Evolutionary conservation across 2,113 vertebrate genomes (phyloP).

Genomic region (Chaetura pelagica): DNA sequence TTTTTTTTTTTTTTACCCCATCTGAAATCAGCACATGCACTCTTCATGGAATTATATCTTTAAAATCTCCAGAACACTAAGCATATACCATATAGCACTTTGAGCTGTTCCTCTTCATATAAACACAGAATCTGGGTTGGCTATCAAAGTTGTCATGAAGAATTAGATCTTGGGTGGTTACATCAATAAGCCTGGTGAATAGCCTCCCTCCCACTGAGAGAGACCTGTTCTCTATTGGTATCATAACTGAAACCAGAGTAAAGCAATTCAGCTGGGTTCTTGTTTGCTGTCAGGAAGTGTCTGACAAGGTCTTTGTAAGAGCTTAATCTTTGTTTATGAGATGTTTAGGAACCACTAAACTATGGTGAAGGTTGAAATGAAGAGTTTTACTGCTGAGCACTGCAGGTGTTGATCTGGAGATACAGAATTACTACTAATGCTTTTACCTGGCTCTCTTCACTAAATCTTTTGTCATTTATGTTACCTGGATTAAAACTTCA

Average conservation of each 20-base stretch:
- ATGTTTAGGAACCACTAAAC: background rate
- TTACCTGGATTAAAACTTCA: background rate
- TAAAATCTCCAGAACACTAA: background rate
- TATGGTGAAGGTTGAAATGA: background rate
- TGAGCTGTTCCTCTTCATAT: background rate
- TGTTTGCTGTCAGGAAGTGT: background rate
- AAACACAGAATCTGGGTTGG: background rate
- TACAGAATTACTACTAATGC: background rate
- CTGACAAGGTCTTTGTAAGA: background rate
- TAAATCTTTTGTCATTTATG: background rate
- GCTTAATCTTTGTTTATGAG: background rate
- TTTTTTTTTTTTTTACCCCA: background rate
- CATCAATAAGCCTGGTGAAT: background rate
- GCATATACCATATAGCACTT: background rate
- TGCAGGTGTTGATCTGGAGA: background rate
- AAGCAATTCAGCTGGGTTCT: background rate
- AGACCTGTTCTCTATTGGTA: background rate
- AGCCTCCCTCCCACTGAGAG: background rate
- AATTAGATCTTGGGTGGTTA: background rate
- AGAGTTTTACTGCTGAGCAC: background rate
- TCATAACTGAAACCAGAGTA: background rate
- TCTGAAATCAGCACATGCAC: too few relatives aligned
- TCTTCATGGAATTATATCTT: background rate
- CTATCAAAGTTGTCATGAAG: background rate
- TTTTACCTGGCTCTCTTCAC: background rate